A percentile compares a stretch with the other conserved stretches of the same genome.
Evolutionary conservation across 92 coral and sea anemone genomes (phyloP).

Genomic region (Pocillopora meandrina): DNA sequence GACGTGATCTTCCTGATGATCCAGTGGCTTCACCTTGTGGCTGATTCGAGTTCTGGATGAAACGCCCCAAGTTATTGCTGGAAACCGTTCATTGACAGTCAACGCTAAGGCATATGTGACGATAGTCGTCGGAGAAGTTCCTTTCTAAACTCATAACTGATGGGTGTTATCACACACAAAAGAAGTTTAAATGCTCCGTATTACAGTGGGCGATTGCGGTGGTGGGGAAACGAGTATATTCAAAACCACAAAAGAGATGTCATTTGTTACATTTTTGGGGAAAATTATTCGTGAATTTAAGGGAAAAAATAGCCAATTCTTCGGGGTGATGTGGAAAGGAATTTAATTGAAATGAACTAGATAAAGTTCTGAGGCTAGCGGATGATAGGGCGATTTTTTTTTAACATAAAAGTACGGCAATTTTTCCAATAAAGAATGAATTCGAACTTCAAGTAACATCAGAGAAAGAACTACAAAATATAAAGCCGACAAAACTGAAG

Average conservation of each 20-base stretch:
- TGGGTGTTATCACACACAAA: slow-evolving; percentile 11
- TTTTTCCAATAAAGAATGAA: neutral
- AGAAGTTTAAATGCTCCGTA: neutral
- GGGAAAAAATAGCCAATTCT: no score
- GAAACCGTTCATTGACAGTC: no score
- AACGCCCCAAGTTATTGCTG: no score
- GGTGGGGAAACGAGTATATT: neutral
- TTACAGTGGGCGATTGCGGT: slow-evolving; percentile 3
- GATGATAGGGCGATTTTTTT: neutral
- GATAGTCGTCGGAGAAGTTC: no score
- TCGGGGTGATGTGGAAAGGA: no score
- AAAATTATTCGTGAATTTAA: no score
- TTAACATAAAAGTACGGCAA: neutral
- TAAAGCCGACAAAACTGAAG: neutral
- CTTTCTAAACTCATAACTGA: neutral
- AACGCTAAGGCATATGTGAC: no score
- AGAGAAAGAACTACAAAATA: no score
- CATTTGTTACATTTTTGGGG: neutral
- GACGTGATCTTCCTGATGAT: no score
- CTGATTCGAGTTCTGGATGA: no score
- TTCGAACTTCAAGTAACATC: neutral
- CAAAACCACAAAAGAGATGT: neutral
- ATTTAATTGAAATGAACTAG: no score
- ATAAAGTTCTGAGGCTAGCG: neutral
- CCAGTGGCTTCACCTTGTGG: no score